Base-by-base conservation (phyloP, 2,888 invertebrate genomes). In the Drosophila formosana region DNA sequence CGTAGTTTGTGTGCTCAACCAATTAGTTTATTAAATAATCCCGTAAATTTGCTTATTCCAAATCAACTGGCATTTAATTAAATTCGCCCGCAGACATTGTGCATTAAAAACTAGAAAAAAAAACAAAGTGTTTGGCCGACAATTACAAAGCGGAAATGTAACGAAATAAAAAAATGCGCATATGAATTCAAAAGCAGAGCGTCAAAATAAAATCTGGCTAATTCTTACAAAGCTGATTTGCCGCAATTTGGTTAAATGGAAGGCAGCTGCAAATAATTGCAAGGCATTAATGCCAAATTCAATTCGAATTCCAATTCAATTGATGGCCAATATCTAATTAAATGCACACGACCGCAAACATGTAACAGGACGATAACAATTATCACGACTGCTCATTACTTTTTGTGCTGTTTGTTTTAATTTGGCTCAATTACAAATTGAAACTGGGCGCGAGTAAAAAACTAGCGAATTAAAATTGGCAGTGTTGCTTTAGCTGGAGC, bases 281-380 rank as follows among this genome's bases (percentile, higher is more conserved):
- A 71, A 72, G 58, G 69, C 66, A 79, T 77, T 79, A 67, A 60
- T 49, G 53, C 49, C 34, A 71, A 75, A 72, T 78, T 61, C 70
- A 75, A 78, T 68, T 61, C 47, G 50, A 79, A 83, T 72, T 72
- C 63, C 68, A 65, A 78, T 85, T 73, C 65, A 80, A 79, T 82
- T 73, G 71, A 83, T 78, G 57, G 69, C 73, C 87, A 69, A 70
- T 74, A 77, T 78, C 89, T 79, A 88, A 88, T 85, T 85, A 81
- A 88, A 86, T 79, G 58, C 58, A 52, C 72, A 53, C 65, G 68
- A 77, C 86, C 77, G 65, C 79, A 72, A 69, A 68, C 43, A 62
- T 52, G 39, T 32, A 65, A 23, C 11, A 28, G 37, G 37, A 51
- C 57, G 71, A 69, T 72, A 69, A 77, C 77, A 77, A 85, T 85